Conservation (phyloP, 2,888 invertebrate species). For the Apocheima hispidaria region DNA sequence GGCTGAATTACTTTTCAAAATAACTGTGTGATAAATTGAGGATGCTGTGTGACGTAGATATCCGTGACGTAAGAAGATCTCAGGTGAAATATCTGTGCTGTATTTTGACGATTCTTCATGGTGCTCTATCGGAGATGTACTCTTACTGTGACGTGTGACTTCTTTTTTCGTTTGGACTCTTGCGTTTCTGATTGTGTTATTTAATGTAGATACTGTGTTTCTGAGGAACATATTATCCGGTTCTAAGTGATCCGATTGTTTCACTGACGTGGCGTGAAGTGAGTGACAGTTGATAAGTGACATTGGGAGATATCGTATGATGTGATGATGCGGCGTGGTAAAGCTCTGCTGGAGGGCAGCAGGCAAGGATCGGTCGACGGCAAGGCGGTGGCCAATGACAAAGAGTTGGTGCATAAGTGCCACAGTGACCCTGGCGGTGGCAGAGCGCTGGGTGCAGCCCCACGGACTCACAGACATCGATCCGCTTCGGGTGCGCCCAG, state of each 20-base stretch:
- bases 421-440: conserved; percentile 88
- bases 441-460: conserved; percentile 71
- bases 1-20: conserved; percentile 30
- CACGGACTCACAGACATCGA: conserved; percentile 73
- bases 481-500: conserved; percentile 87
- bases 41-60: conserved; percentile 27
- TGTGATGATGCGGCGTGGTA: conserved; percentile 82
- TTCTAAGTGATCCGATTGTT: conserved; percentile 41
- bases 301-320: conserved; percentile 73
- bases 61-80: conserved; percentile 24
- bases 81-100: conserved; percentile 32
- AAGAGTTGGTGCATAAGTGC: conserved; percentile 89
- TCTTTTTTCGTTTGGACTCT: not conserved
- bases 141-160: conserved; percentile 20
- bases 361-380: conserved; percentile 82
- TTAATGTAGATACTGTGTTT: conserved; percentile 3
- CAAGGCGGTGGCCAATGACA: conserved; percentile 74
- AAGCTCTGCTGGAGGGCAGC: conserved; percentile 79
- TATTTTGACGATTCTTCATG: conserved; percentile 4
- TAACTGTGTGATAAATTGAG: conserved; percentile 29
- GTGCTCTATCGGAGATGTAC: not conserved
- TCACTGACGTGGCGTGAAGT: conserved; percentile 46
- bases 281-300: conserved; percentile 43
- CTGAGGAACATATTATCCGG: not conserved
- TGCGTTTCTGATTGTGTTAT: not conserved